Base-by-base conservation (phyloP, 2,888 invertebrate genomes). In the Temnothorax ravouxi region DNA sequence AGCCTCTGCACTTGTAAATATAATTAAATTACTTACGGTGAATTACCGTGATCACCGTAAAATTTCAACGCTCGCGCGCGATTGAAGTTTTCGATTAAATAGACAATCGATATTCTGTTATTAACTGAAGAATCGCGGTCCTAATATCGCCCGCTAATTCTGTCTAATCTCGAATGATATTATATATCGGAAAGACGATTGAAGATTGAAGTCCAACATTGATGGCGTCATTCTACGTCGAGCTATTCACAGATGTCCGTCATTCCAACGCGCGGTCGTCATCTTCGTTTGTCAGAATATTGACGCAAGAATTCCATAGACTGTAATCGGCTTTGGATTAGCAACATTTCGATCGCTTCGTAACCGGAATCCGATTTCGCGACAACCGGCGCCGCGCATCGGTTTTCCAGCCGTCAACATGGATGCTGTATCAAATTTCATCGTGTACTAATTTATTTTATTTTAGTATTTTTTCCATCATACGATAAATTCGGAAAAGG, bases 281-380 rank as follows among this genome's bases (percentile, higher is more conserved):
- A 82, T 59, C 84, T 83, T 69, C 56, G 41, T 62, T 77, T 54
- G 85, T 56, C 72, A 67, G 76, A 76, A 85, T 72, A 71, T 67
- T 88, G 84, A 77, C 88, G 86, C 83, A 84, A 84, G 76, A 85
- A 85, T 87, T 75, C 25, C 76, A 84, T 71, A 86, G 82, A 80
- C 77, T 77, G 75, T 86, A 86, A 90, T 88, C 87, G 74, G 72
- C 81, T 80, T 71, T 64, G 75, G 83, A 71, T 87, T 80, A 87
- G 59, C 50, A 80, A 72, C 72, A 80, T 80, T 80, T 80, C 72
- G 79, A 79, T 79, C 71, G 79, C 38, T 79, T 38, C 59, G 79
- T 50, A 79, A 79, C 38, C 72, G 25, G 47, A 61, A 80, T 80
- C 79, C 79, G 72, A 80, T 80, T 80, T 80, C 38, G 38, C 59